phyloP scores from a whole-genome alignment of 2,113 vertebrate species.

The Zingel zingel region DNA sequence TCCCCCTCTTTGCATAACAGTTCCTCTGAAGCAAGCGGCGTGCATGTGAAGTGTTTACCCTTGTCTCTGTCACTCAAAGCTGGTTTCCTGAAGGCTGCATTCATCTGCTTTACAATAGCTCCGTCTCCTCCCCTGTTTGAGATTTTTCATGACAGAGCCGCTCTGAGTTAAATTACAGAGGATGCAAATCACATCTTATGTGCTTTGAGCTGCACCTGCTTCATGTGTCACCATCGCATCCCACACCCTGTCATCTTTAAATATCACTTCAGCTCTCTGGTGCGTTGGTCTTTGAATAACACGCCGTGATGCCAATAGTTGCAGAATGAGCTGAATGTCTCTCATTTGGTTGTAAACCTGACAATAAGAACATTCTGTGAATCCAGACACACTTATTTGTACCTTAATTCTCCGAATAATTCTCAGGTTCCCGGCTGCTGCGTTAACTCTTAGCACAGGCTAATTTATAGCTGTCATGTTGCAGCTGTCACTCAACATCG shows the following conservation, averaged over 20 bases:
- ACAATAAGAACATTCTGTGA: conserved; percentile 34
- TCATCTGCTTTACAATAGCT: conserved; percentile 64
- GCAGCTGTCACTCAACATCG: conserved; percentile 50
- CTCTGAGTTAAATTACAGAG: conserved; percentile 56
- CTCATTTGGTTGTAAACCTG: conserved; percentile 43
- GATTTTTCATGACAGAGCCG: conserved; percentile 46
- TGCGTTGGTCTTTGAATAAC: conserved; percentile 49
- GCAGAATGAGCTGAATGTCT: conserved; percentile 24
- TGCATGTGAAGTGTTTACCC: conserved; percentile 74
- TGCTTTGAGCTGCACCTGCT: conserved; percentile 67
- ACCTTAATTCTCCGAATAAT: conserved; percentile 7
- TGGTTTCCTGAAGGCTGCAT: conserved; percentile 59
- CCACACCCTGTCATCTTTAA: conserved; percentile 58
- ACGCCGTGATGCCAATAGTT: background rate
- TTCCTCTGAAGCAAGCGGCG: conserved; percentile 46
- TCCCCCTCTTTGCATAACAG: conserved; percentile 57
- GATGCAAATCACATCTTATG: conserved; percentile 48
- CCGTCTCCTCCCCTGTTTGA: conserved; percentile 46
- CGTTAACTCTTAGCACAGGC: conserved; percentile 25
- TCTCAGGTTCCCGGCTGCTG: conserved; percentile 8
- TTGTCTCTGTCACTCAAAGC: conserved; percentile 62
- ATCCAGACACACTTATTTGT: conserved; percentile 39
- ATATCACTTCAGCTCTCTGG: conserved; percentile 31
- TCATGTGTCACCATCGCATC: conserved; percentile 54
- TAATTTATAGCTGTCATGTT: conserved; percentile 61